Conservation (phyloP, 2,113 vertebrate species). For the Plecturocebus donacophilus region DNA sequence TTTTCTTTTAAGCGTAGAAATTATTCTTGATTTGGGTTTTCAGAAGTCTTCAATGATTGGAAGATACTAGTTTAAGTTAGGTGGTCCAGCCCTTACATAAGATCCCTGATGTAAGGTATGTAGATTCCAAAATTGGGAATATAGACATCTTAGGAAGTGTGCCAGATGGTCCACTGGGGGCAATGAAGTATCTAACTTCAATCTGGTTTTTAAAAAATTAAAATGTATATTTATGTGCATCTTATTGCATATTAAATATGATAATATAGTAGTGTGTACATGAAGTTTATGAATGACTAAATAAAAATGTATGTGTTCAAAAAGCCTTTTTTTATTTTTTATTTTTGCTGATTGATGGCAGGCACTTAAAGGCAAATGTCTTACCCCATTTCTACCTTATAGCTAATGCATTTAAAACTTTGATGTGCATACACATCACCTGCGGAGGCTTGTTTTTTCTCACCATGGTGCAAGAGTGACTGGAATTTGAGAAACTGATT, state of each 20-base stretch:
- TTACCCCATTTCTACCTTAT: not conserved
- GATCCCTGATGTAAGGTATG: not conserved
- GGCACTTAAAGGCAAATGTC: not conserved
- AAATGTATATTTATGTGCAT: not conserved
- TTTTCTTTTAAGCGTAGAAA: not conserved
- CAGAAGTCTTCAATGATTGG: not conserved
- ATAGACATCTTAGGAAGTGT: not conserved
- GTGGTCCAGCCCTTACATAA: not conserved
- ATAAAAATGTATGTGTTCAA: not conserved
- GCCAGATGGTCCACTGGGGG: not conserved
- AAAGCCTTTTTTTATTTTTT: not conserved
- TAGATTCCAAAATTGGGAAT: not conserved
- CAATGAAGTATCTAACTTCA: not conserved
- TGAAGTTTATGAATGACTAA: slow-evolving; percentile 6
- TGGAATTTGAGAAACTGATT: slow-evolving; percentile 23
- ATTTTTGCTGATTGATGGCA: not conserved
- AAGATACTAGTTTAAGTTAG: not conserved
- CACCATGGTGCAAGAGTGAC: not conserved
- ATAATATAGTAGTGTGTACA: not conserved
- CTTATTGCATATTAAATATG: slow-evolving; percentile 10
- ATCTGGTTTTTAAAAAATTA: not conserved
- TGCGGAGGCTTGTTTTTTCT: slow-evolving; percentile 11
- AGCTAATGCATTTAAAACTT: slow-evolving; percentile 28
- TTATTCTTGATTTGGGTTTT: not conserved
- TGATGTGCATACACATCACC: not conserved